Conservation (phyloP, 1,140 invertebrate species). For the Euglossa dilemma region DNA sequence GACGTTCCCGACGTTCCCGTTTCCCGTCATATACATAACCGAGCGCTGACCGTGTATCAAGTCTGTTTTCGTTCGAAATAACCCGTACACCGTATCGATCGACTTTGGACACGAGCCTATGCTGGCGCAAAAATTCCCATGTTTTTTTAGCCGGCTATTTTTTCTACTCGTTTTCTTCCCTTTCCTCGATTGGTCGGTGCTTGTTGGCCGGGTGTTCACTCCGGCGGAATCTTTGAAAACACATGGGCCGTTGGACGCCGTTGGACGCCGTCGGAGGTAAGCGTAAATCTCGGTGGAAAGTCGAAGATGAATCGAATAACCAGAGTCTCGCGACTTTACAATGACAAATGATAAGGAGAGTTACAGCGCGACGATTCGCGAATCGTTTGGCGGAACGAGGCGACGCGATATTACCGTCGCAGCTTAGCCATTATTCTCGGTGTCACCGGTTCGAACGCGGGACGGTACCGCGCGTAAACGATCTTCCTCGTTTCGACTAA, state of each 20-base stretch:
- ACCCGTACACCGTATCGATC: background rate
- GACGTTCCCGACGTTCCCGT: background rate
- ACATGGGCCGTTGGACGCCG: too few species aligned
- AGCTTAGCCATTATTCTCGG: constrained; percentile 49
- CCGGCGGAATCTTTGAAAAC: too few species aligned
- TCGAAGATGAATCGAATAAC: background rate
- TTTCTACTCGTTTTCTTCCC: too few species aligned
- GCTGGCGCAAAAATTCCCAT: too few species aligned
- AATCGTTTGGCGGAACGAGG: background rate
- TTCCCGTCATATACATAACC: background rate
- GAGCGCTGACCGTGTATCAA: background rate
- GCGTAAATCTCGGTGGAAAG: background rate
- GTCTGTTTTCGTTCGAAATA: background rate
- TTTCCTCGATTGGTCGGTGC: too few species aligned
- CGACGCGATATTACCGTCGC: constrained; percentile 35
- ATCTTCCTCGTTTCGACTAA: constrained; percentile 47
- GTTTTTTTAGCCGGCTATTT: too few species aligned
- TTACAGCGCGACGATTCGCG: background rate
- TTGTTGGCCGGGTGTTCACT: too few species aligned
- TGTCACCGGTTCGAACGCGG: constrained; percentile 4
- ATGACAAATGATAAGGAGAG: constrained; percentile 5
- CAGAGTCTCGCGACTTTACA: background rate
- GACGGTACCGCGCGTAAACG: constrained; percentile 18
- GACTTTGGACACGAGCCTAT: too few species aligned
- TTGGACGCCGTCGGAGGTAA: too few species aligned